Percentiles rank a stretch among this genome's conserved stretches.
These are phyloP conservation scores for Drosophila athabasca DNA, from an alignment of 1,140 invertebrate species.

Conservation along the genomic window DNA sequence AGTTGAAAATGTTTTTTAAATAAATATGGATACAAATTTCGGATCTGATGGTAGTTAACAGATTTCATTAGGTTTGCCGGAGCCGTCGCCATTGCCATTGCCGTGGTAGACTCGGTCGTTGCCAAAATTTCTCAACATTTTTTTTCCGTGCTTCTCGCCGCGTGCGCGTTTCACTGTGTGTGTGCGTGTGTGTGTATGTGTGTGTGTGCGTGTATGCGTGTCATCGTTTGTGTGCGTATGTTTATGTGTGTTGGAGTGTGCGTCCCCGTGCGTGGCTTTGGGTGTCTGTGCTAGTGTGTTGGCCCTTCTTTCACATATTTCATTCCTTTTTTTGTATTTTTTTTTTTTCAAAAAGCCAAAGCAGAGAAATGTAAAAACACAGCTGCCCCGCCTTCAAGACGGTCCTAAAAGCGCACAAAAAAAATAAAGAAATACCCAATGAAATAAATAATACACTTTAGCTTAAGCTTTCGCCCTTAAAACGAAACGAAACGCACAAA, in stretches of 20 bases:
- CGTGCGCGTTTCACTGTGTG: slow-evolving; percentile 35
- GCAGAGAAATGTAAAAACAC: slow-evolving; percentile 29
- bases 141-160: slow-evolving; percentile 49
- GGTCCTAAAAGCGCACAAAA: slow-evolving; percentile 37
- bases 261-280: slow-evolving; percentile 46
- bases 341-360: slow-evolving; percentile 37
- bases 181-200: slow-evolving; percentile 23
- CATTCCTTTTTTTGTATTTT: slow-evolving; percentile 47
- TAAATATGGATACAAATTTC: too few relatives aligned
- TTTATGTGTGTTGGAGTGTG: slow-evolving; percentile 40
- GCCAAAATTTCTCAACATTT: slow-evolving; percentile 24
- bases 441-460: slow-evolving; percentile 22
- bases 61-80: too few relatives aligned
- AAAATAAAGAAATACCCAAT: slow-evolving; percentile 1
- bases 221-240: slow-evolving; percentile 12
- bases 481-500: slow-evolving; percentile 65
- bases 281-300: slow-evolving; percentile 25
- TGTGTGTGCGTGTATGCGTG: slow-evolving; percentile 23
- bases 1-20: too few relatives aligned
- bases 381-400: slow-evolving; percentile 5
- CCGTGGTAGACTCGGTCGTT: slow-evolving; percentile 4
- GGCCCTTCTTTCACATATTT: slow-evolving; percentile 34
- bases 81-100: too few relatives aligned
- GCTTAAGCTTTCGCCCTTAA: slow-evolving; percentile 25
- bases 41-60: too few relatives aligned